Percentiles rank a stretch among this genome's conserved stretches.
Conservation (phyloP, 2,797 vertebrate genomes). For the Phalanger gymnotis region DNA sequence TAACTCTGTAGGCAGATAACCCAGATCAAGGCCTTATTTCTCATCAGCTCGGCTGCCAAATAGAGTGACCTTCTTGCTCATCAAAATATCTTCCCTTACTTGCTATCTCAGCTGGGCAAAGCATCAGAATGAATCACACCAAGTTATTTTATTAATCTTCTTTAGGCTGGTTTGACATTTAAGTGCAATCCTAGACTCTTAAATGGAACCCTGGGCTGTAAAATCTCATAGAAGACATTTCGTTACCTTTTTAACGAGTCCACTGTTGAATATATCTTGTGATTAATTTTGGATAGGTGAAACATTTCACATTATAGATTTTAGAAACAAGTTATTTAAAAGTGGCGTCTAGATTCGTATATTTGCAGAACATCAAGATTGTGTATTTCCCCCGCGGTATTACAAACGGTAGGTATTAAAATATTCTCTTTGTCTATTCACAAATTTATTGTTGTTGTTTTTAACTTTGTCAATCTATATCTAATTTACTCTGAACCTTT, state of each 20-base stretch:
- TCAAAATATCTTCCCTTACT: not conserved
- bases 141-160: not conserved
- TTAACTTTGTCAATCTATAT: not conserved
- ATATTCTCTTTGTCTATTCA: not conserved
- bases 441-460: not conserved
- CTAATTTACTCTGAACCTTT: not conserved
- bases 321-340: not conserved
- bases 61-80: not conserved
- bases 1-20: not conserved
- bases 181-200: slow-evolving; percentile 22
- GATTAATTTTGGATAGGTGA: not conserved
- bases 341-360: not conserved
- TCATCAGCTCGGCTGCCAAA: not conserved
- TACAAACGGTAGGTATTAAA: not conserved
- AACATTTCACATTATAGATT: not conserved
- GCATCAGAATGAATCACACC: not conserved
- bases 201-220: slow-evolving; percentile 8
- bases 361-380: not conserved
- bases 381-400: not conserved
- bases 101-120: slow-evolving; percentile 17
- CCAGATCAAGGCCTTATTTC: not conserved
- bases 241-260: slow-evolving; percentile 12
- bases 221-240: not conserved
- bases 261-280: not conserved
- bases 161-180: slow-evolving; percentile 3